Percentiles rank a stretch among this genome's conserved stretches.
These are phyloP conservation scores for Scyliorhinus canicula DNA, from an alignment of 2,797 vertebrate species.

Conservation along the genomic window DNA sequence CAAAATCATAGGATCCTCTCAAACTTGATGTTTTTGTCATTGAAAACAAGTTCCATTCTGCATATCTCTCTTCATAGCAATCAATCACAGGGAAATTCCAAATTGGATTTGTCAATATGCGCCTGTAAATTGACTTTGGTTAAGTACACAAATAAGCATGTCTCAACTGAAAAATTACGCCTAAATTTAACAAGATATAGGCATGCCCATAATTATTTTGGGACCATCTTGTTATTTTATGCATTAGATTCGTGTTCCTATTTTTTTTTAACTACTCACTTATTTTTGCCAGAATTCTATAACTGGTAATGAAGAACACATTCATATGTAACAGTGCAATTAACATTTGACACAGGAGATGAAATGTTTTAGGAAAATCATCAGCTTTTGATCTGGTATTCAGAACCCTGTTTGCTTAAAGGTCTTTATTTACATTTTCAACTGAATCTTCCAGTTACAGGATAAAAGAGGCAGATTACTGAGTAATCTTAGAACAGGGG, in stretches of 20 bases:
- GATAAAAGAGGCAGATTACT: not conserved
- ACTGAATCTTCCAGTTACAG: not conserved
- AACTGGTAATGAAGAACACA: not conserved
- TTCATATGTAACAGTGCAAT: not conserved
- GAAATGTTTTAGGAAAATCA: not conserved
- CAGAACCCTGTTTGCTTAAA: not conserved
- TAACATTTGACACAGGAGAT: not conserved
- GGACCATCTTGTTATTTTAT: not conserved
- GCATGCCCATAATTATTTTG: not conserved
- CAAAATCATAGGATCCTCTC: no score
- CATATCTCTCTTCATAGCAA: no score
- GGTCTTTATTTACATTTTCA: not conserved
- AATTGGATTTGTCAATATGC: no score
- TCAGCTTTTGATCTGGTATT: not conserved
- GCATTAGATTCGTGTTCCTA: not conserved
- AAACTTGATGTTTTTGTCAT: no score
- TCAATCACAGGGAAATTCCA: no score
- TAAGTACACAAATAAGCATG: no score
- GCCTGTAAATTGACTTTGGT: no score
- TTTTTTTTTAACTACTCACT: not conserved
- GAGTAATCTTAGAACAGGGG: not conserved
- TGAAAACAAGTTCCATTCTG: no score
- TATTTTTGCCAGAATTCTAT: not conserved
- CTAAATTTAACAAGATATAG: not conserved
- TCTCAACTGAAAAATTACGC: no score